phyloP scores from a whole-genome alignment of 2,888 invertebrate genomes.

The Chouioia cunea region DNA sequence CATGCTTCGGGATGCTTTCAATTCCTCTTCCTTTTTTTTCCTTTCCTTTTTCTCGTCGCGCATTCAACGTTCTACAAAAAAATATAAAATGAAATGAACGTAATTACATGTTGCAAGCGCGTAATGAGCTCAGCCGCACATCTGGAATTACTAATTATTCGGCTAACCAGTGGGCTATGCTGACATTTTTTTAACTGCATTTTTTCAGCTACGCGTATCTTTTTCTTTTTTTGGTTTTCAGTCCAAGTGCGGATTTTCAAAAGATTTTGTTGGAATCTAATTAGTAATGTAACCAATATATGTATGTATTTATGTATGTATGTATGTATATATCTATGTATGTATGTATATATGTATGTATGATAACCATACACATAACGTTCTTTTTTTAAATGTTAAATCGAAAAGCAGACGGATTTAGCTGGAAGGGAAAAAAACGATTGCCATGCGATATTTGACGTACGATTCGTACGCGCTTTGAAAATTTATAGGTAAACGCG shows the following conservation, averaged over 20 bases:
- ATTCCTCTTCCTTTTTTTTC: constrained; percentile 3
- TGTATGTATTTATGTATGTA: neutral
- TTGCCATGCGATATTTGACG: too few species aligned
- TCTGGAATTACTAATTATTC: constrained; percentile 44
- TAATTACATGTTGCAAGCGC: neutral
- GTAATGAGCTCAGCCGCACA: constrained; percentile 32
- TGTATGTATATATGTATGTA: too few species aligned
- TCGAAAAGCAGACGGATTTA: too few species aligned
- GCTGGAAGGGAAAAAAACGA: too few species aligned
- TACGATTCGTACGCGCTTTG: constrained; percentile 8
- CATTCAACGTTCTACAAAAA: neutral
- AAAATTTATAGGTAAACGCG: constrained; percentile 13
- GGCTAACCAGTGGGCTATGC: neutral
- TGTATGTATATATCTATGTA: too few species aligned
- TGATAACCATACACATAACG: too few species aligned
- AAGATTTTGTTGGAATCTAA: neutral
- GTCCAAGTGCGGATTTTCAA: too few species aligned
- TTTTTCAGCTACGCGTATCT: too few species aligned
- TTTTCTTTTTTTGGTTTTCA: too few species aligned
- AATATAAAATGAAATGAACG: too few species aligned
- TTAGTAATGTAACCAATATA: neutral
- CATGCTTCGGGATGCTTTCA: constrained; percentile 25
- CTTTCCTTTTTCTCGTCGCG: neutral
- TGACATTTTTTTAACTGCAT: too few species aligned
- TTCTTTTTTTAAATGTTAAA: too few species aligned